phyloP scores from a whole-genome alignment of 2,113 vertebrate species.

The Leucoraja erinaceus region DNA sequence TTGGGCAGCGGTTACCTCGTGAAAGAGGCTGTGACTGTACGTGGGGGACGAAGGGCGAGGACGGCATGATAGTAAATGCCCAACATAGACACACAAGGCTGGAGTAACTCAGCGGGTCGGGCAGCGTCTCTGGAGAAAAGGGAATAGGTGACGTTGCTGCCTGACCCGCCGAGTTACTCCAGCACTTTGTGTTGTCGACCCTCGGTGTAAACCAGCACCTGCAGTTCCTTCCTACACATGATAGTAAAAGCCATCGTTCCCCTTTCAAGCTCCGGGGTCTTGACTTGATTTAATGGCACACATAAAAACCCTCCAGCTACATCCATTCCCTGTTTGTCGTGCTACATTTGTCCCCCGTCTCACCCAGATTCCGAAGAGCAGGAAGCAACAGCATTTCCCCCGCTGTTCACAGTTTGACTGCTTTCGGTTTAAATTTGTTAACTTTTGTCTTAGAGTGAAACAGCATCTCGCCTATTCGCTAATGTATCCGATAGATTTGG shows the following conservation, averaged over 20 bases:
- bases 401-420: background rate
- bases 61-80: background rate
- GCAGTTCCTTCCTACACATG: too few relatives aligned
- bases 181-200: too few relatives aligned
- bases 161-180: too few relatives aligned
- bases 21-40: background rate
- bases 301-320: background rate
- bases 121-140: too few relatives aligned
- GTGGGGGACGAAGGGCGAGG: background rate
- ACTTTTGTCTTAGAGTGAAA: background rate
- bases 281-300: background rate
- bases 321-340: background rate
- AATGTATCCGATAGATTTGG: conserved; percentile 4
- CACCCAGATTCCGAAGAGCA: background rate
- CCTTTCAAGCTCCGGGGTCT: background rate
- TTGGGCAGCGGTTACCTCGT: background rate
- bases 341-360: background rate
- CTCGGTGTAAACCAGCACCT: too few relatives aligned
- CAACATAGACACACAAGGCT: too few relatives aligned
- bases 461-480: too few relatives aligned
- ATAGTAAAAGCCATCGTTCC: background rate
- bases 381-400: background rate
- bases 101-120: too few relatives aligned
- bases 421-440: background rate
- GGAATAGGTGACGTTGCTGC: too few relatives aligned